phyloP scores from a whole-genome alignment of 2,797 vertebrate genomes.

The Arctocebus calabarensis region DNA sequence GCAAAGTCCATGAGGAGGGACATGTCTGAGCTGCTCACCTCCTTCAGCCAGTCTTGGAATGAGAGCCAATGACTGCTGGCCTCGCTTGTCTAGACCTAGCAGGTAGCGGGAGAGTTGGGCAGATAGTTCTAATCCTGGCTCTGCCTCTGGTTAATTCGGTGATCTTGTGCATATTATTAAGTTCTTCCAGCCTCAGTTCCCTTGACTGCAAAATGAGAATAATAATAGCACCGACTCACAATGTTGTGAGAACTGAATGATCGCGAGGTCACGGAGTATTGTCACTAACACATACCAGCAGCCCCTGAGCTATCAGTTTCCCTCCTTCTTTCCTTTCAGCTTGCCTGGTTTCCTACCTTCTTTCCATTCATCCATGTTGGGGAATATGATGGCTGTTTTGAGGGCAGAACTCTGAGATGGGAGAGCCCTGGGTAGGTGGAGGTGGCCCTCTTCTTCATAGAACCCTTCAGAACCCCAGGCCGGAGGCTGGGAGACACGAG shows the following conservation, averaged over 20 bases:
- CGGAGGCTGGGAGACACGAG: not conserved
- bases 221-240: no score
- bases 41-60: not conserved
- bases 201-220: not conserved
- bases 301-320: not conserved
- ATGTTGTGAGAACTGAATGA: not conserved
- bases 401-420: not conserved
- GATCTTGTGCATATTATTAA: not conserved
- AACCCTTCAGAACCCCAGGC: not conserved
- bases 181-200: slow-evolving; percentile 42
- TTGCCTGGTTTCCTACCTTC: not conserved
- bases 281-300: not conserved
- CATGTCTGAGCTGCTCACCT: fast-evolving
- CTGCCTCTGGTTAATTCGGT: not conserved
- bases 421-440: not conserved
- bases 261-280: not conserved
- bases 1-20: not conserved
- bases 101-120: not conserved
- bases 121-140: not conserved
- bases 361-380: not conserved
- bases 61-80: not conserved
- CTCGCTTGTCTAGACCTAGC: not conserved
- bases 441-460: not conserved
- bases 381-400: not conserved
- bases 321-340: not conserved